phyloP scores from a whole-genome alignment of 2,797 vertebrate species.

The Sparidentex hasta region DNA sequence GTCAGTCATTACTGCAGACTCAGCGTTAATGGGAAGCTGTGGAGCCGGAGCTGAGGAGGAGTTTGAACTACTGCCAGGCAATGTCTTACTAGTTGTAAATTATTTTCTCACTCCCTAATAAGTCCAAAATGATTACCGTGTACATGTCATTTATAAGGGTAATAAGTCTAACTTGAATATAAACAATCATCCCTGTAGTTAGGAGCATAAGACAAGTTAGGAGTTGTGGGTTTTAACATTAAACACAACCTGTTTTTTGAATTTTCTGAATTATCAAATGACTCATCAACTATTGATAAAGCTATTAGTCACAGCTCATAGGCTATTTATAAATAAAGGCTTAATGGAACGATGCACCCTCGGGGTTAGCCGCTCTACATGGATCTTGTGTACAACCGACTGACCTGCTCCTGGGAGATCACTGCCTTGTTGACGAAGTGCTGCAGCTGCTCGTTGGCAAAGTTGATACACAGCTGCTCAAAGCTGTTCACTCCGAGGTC shows the following conservation, averaged over 20 bases:
- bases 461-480: constrained; percentile 96
- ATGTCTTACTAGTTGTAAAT: not conserved
- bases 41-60: not conserved
- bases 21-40: not conserved
- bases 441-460: constrained; percentile 92
- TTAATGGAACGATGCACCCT: not conserved
- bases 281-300: not conserved
- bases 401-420: constrained; percentile 92
- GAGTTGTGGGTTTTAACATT: too few relatives aligned
- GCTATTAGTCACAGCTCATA: not conserved
- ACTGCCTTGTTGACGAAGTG: constrained; percentile 88
- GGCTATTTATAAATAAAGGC: not conserved
- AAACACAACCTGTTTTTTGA: too few relatives aligned
- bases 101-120: too few relatives aligned
- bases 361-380: not conserved
- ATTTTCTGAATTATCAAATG: not conserved
- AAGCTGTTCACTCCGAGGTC: constrained; percentile 93
- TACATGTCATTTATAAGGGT: too few relatives aligned
- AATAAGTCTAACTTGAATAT: too few relatives aligned
- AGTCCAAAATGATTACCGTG: too few relatives aligned
- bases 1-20: too few relatives aligned
- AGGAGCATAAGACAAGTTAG: too few relatives aligned
- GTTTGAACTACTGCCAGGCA: not conserved
- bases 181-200: too few relatives aligned
- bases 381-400: not conserved